These are phyloP conservation scores for Odontamblyopus lacepedii DNA, from an alignment of 2,797 vertebrate species.

Conservation along the genomic window DNA sequence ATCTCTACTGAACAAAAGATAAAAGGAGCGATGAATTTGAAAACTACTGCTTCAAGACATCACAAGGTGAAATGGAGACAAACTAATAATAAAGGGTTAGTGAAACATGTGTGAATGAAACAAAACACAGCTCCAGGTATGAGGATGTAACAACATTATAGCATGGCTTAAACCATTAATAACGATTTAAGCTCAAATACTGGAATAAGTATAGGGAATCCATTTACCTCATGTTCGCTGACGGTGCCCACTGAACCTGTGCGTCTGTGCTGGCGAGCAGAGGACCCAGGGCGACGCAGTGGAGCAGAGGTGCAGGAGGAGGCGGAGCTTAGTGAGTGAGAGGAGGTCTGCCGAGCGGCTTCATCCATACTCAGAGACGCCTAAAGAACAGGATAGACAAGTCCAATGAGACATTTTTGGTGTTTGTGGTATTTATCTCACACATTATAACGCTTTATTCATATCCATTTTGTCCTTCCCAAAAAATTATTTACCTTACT, in stretches of 20 bases:
- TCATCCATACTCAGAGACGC: conserved; percentile 93
- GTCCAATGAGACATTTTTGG: neutral
- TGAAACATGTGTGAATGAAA: too few relatives aligned
- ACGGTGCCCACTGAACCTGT: conserved; percentile 91
- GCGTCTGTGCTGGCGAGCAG: conserved; percentile 86
- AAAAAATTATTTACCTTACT: neutral
- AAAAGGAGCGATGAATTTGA: too few relatives aligned
- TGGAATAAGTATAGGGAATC: neutral
- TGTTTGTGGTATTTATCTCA: neutral
- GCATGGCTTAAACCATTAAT: too few relatives aligned
- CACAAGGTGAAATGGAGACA: too few relatives aligned
- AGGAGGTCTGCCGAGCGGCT: conserved; percentile 83
- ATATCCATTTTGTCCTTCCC: too few relatives aligned
- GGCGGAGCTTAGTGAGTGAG: conserved; percentile 72
- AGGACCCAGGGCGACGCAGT: conserved; percentile 61
- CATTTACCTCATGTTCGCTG: conserved; percentile 66
- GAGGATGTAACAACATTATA: too few relatives aligned
- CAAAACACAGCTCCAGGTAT: too few relatives aligned
- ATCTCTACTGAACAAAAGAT: too few relatives aligned
- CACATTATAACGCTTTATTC: neutral
- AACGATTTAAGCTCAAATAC: neutral
- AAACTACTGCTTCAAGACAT: too few relatives aligned
- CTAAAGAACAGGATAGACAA: conserved; percentile 16
- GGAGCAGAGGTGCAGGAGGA: conserved; percentile 67
- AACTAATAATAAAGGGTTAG: too few relatives aligned